Conservation (phyloP, 2,113 vertebrate species). For the Lophius piscatorius region DNA sequence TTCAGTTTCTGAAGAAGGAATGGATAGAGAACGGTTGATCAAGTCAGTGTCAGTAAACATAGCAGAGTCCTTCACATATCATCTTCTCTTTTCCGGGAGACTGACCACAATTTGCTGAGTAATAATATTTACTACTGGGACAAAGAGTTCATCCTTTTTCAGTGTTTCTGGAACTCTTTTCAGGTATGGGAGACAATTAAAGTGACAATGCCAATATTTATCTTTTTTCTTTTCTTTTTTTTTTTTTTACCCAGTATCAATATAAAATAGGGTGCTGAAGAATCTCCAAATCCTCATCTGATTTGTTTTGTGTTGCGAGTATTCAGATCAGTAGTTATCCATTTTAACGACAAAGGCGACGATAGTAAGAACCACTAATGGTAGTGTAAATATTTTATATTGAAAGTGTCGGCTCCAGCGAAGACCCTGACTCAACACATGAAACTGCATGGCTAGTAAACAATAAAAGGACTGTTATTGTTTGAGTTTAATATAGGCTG, state of each 20-base stretch:
- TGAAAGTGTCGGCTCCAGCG: conserved; percentile 71
- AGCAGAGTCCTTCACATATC: conserved; percentile 60
- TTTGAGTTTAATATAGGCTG: conserved; percentile 68
- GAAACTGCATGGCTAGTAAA: conserved; percentile 72
- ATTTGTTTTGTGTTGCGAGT: conserved; percentile 57
- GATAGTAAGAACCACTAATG: conserved; percentile 44
- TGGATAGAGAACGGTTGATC: conserved; percentile 39
- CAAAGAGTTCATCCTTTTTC: conserved; percentile 32
- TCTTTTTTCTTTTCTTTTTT: conserved; percentile 25
- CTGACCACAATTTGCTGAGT: conserved; percentile 46
- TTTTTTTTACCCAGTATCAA: conserved; percentile 25
- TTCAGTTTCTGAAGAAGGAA: conserved; percentile 27
- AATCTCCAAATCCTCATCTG: conserved; percentile 33
- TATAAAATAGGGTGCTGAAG: conserved; percentile 26
- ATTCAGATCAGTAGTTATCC: conserved; percentile 54
- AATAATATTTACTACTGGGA: conserved; percentile 21
- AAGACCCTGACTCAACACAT: conserved; percentile 66
- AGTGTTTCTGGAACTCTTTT: conserved; percentile 54
- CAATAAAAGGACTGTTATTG: conserved; percentile 58
- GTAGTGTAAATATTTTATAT: conserved; percentile 77
- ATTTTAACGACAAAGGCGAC: conserved; percentile 31
- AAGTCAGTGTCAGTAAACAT: conserved; percentile 43
- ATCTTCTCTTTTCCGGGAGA: conserved; percentile 37
- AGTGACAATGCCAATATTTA: conserved; percentile 66
- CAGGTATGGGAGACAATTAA: conserved; percentile 53